These are phyloP conservation scores for Stylophora pistillata DNA, from an alignment of 64 coral and sea anemone species.

Conservation along the genomic window DNA sequence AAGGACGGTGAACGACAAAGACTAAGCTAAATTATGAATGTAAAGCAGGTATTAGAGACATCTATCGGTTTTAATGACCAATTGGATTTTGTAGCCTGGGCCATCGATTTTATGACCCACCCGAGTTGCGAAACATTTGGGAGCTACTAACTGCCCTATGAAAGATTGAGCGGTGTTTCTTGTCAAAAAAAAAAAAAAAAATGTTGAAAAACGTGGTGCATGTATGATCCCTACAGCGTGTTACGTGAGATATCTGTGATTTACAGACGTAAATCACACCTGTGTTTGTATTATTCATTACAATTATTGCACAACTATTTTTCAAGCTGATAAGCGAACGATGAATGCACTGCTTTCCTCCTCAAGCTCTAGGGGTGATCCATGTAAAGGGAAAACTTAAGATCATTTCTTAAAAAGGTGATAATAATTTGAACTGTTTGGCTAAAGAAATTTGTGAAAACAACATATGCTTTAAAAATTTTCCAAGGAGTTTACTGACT, in stretches of 20 bases:
- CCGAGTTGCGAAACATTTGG: too few species aligned
- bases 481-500: not conserved
- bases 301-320: not conserved
- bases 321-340: too few species aligned
- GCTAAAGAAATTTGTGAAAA: too few species aligned
- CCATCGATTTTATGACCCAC: too few species aligned
- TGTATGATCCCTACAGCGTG: not conserved
- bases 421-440: too few species aligned
- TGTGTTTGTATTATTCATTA: not conserved
- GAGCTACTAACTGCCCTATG: too few species aligned
- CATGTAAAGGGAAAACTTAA: too few species aligned
- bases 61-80: not conserved
- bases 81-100: too few species aligned
- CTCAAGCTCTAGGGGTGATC: too few species aligned
- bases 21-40: not conserved
- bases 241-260: not conserved
- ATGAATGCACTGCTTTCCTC: too few species aligned
- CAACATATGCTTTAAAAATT: not conserved
- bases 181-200: not conserved
- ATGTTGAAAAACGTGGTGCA: not conserved
- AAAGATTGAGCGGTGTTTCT: too few species aligned
- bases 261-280: not conserved
- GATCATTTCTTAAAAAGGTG: too few species aligned
- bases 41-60: not conserved
- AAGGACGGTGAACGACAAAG: not conserved